Evolutionary conservation across 1,140 invertebrate species (phyloP).

Genomic region (Lordiphosa clarofinis): DNA sequence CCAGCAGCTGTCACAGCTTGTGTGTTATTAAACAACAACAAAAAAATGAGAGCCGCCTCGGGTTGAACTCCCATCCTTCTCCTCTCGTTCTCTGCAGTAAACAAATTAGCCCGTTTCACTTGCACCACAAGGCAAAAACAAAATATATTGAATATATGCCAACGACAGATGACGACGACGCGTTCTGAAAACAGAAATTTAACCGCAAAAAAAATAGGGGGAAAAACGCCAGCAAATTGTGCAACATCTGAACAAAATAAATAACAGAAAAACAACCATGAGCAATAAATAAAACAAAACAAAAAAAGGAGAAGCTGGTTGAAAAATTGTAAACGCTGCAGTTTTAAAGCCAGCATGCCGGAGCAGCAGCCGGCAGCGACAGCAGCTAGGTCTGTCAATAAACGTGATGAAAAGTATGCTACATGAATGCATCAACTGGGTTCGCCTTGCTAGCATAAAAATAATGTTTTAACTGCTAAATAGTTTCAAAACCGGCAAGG

Average conservation of each 20-base stretch:
- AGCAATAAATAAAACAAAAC: background rate
- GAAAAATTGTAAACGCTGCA: slow-evolving; percentile 36
- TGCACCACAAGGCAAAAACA: slow-evolving; percentile 23
- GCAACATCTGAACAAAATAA: slow-evolving; percentile 70
- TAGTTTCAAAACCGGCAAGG: too few species aligned
- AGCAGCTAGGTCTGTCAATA: slow-evolving; percentile 36
- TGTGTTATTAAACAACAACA: background rate
- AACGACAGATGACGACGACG: slow-evolving; percentile 60
- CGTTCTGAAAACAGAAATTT: slow-evolving; percentile 19
- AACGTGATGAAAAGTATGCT: slow-evolving; percentile 47
- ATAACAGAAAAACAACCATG: slow-evolving; percentile 25
- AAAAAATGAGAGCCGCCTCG: slow-evolving; percentile 1
- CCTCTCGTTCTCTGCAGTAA: slow-evolving; percentile 20
- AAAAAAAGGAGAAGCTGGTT: background rate
- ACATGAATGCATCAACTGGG: slow-evolving; percentile 51
- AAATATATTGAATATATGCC: slow-evolving; percentile 72
- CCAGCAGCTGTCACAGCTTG: too few species aligned
- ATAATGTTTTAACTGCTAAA: too few species aligned
- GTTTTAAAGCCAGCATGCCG: slow-evolving; percentile 32
- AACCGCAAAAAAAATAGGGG: slow-evolving; percentile 54
- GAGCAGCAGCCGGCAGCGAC: background rate
- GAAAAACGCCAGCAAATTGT: slow-evolving; percentile 49
- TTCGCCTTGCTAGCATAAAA: slow-evolving; percentile 11
- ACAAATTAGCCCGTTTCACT: slow-evolving; percentile 69
- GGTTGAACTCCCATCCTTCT: slow-evolving; percentile 3